Evolutionary conservation across 2,797 vertebrate species (phyloP).

Genomic region (Squalus acanthias): DNA sequence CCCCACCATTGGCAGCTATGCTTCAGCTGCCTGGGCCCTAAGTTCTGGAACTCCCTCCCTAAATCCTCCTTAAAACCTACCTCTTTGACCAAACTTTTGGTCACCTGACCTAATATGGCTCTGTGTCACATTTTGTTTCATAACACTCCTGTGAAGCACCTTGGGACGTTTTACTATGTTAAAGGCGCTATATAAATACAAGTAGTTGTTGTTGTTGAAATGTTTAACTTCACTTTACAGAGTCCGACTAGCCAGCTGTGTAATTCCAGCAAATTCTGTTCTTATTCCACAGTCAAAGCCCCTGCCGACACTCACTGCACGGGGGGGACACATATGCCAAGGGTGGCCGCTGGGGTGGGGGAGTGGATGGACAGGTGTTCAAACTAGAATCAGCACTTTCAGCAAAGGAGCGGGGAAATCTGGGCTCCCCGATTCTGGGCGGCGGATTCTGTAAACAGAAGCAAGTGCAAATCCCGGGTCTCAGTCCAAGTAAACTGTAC

Average conservation of each 20-base stretch:
- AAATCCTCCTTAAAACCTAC: not conserved
- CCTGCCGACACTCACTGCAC: not conserved
- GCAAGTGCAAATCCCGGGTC: not conserved
- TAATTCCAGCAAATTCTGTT: not conserved
- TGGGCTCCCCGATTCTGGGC: not conserved
- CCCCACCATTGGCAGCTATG: not conserved
- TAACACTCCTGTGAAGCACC: not conserved
- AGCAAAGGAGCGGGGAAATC: too few relatives aligned
- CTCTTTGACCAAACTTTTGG: not conserved
- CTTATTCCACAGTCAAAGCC: not conserved
- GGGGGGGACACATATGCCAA: not conserved
- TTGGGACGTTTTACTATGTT: not conserved
- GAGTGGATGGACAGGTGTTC: not conserved
- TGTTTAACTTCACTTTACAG: not conserved
- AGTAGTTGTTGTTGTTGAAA: not conserved
- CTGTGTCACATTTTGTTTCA: not conserved
- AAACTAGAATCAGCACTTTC: not conserved
- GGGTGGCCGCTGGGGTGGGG: not conserved
- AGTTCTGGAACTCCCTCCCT: not conserved
- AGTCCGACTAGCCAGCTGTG: not conserved
- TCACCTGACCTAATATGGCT: not conserved
- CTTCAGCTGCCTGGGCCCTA: not conserved
- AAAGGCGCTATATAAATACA: not conserved
- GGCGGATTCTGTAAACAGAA: not conserved
- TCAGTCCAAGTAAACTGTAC: not conserved